Conservation (phyloP, 1,140 invertebrate genomes). For the Diorhabda sublineata region DNA sequence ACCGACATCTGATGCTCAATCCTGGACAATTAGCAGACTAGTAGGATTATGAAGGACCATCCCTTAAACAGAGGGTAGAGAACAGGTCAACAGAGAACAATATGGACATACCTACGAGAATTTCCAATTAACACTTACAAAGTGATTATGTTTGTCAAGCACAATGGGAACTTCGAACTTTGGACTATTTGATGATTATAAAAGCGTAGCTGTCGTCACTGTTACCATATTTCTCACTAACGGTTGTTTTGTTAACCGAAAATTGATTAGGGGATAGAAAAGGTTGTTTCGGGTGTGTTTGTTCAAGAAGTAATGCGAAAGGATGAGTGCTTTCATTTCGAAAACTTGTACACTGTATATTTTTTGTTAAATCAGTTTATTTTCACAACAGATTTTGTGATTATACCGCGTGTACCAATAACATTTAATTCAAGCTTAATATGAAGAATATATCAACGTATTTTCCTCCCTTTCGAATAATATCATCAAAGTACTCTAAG, state of each 20-base stretch:
- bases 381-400: too few relatives aligned
- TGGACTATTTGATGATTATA: neutral
- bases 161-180: constrained; percentile 1
- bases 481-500: too few relatives aligned
- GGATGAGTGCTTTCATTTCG: too few relatives aligned
- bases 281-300: too few relatives aligned
- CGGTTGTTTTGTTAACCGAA: neutral
- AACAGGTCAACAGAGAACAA: neutral
- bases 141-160: constrained; percentile 2
- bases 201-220: neutral
- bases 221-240: neutral
- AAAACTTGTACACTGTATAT: too few relatives aligned
- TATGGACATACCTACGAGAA: constrained; percentile 1
- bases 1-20: neutral
- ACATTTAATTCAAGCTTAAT: too few relatives aligned
- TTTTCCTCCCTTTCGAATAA: too few relatives aligned
- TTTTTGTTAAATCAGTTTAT: too few relatives aligned
- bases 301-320: too few relatives aligned
- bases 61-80: neutral
- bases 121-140: constrained; percentile 2
- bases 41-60: neutral
- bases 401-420: too few relatives aligned
- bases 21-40: neutral
- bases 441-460: too few relatives aligned
- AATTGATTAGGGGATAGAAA: neutral